Conservation (phyloP, 2,797 vertebrate genomes). For the Pseudomugil tenellus region DNA sequence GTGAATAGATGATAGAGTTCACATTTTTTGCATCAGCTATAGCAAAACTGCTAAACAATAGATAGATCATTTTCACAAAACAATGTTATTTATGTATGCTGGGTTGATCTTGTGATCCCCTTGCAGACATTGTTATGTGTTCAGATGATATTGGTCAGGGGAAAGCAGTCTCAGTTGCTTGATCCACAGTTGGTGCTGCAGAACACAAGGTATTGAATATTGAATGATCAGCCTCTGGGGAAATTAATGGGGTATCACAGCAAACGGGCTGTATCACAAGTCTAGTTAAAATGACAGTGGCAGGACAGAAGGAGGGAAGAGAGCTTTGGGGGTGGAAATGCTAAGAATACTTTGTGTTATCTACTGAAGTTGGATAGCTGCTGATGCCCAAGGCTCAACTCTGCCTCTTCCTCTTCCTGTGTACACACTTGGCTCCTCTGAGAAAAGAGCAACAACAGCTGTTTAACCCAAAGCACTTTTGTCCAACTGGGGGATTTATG, state of each 20-base stretch:
- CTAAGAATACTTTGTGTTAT: conserved; percentile 53
- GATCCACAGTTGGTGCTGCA: conserved; percentile 59
- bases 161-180: conserved; percentile 41
- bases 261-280: conserved; percentile 62
- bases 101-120: conserved; percentile 40
- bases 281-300: conserved; percentile 65
- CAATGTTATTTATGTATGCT: conserved; percentile 27
- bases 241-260: conserved; percentile 77
- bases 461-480: conserved; percentile 74
- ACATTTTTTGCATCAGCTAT: conserved; percentile 12
- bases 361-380: conserved; percentile 70
- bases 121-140: conserved; percentile 44
- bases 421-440: conserved; percentile 56
- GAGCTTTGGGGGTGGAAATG: conserved; percentile 45
- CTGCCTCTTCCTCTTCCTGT: conserved; percentile 61
- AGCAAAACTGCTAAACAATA: conserved; percentile 6
- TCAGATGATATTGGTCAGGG: conserved; percentile 60
- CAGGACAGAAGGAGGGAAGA: conserved; percentile 43
- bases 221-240: conserved; percentile 77
- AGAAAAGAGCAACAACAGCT: conserved; percentile 72
- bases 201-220: conserved; percentile 77
- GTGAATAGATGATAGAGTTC: conserved; percentile 22
- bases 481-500: conserved; percentile 67
- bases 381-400: conserved; percentile 56
- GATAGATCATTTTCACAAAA: conserved; percentile 19